Evolutionary conservation across 2,888 invertebrate species (phyloP), one percentile per base, ranked within the genome.

Genomic region (Alitta virens): DNA sequence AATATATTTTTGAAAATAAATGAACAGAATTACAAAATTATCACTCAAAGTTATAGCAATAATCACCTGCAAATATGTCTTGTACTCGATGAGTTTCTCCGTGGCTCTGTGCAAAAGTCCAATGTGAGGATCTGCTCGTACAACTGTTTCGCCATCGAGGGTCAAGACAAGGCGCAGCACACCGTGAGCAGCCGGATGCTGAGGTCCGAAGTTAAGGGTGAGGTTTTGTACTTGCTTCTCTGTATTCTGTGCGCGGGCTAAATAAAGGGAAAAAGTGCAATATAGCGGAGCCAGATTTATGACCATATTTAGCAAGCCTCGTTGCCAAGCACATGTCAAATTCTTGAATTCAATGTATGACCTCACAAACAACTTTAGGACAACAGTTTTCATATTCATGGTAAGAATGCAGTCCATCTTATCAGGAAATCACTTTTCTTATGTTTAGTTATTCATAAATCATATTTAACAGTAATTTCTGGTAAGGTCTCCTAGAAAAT

Each of bases 31-130:
- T 12, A 42, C 42, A 16, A 42, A 42, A 42, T 42, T 14, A 14
- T 14, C 14, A 2, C 14, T 18, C 14, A n/a, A 50, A 50, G 7
- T 14, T 21, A 23, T 46, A 21, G 18, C 46, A 33, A 33, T 5
- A 33, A 5, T 33, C 33, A 33, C 33, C 33, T 83, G 74, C 1
- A 91, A 91, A 83, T 96, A 99, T 0, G 98, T 99, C 84, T 99
- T 99, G 83, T 98, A 94, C 81, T 99, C 98, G 50, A 98, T 97
- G 25, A 99, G 86, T 79, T 99, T 99, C 80, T 99, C 98, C 0
- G 98, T 99, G 46, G 93, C 99, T 26, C 98, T 88, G 84, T 99
- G 99, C 24, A 99, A 86, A 0, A 99, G 86, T 0, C 99, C 99
- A 71, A 99, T 96, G 82, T 99, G 99, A 0, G 98, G 98, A 83